Base-by-base conservation (phyloP, 2,888 invertebrate genomes). In the Drosophila atripex region DNA sequence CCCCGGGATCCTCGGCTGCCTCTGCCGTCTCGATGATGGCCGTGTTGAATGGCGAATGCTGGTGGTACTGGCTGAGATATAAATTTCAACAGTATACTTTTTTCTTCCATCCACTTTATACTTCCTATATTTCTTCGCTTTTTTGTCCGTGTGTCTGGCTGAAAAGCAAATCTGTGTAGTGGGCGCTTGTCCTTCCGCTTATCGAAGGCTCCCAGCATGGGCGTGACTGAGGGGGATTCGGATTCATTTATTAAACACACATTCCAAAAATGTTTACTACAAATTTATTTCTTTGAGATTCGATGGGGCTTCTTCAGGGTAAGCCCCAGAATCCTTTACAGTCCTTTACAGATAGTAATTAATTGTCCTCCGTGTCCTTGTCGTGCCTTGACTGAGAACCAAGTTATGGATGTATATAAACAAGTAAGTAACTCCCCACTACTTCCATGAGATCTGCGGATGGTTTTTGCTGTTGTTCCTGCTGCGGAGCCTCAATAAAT, bases 401-500 rank as follows among this genome's bases (percentile, higher is more conserved):
- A 21, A 21, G 11, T 11, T 21, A 21, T 18, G 9, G 18, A 5
- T 18, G 12, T 18, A 5, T 21, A 9, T 12, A 18, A 41, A 41
- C 14, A 18, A 14, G 16, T 7, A 16, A 16, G 8, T 18, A 16
- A 41, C 41, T 41, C 18, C 14, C 16, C 21, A 21, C 43, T 43
- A 43, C 43, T 23, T 4, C 43, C 43, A 43, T 43, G 43, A 21
- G 12, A 1, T 21, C 43, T 11, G 18, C 6, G 18, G 47, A 28
- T 28, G 28, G 28, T 28, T 28, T 28, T 28, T 28, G 25, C 25
- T 25, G 25, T 25, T 25, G 28, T 28, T 28, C 28, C 28, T 28
- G 28, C 0, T 21, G 75, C 66, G 71, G 43, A 58, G 66, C 76
- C 71, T 51, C 78, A 70, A 80, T 80, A 83, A 80, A 80, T 82